A percentile compares a stretch with the other conserved stretches of the same genome.
These are phyloP conservation scores for Loripinus fragilis DNA, from an alignment of 2,888 invertebrate genomes.

Conservation along the genomic window DNA sequence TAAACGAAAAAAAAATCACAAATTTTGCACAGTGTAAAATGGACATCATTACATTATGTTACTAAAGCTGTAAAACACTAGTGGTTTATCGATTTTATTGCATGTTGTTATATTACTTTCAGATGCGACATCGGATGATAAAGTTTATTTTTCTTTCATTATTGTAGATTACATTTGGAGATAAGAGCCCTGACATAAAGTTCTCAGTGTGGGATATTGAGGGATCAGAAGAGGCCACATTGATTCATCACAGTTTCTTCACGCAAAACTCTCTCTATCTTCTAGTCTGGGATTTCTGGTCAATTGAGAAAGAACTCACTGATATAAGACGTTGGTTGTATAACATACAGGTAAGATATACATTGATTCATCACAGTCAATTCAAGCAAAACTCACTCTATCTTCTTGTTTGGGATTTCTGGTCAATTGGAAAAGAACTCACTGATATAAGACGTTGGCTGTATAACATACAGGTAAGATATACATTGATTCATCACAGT, in stretches of 20 bases:
- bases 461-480: constrained; percentile 73
- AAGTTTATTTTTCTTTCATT: too few relatives aligned
- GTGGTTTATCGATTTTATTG: too few relatives aligned
- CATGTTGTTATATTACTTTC: too few relatives aligned
- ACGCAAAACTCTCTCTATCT: constrained; percentile 73
- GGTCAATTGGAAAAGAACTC: constrained; percentile 65
- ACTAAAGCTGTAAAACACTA: too few relatives aligned
- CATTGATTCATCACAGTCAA: constrained; percentile 73
- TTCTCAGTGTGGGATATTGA: constrained; percentile 78
- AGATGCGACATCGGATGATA: too few relatives aligned
- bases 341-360: constrained; percentile 74
- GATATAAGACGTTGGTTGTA: constrained; percentile 71
- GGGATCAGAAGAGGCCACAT: constrained; percentile 66
- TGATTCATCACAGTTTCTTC: constrained; percentile 75
- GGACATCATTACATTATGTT: too few relatives aligned
- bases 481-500: constrained; percentile 72
- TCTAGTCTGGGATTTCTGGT: constrained; percentile 76
- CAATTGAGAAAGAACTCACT: constrained; percentile 63
- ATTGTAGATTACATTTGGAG: background rate
- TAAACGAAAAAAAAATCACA: too few relatives aligned
- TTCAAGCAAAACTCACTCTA: constrained; percentile 73
- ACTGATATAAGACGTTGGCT: constrained; percentile 70
- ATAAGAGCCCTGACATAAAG: background rate
- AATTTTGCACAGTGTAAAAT: too few relatives aligned
- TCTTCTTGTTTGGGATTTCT: constrained; percentile 76